Evolutionary conservation across 2,888 invertebrate genomes (phyloP).

Genomic region (Eucriotettix oculatus): DNA sequence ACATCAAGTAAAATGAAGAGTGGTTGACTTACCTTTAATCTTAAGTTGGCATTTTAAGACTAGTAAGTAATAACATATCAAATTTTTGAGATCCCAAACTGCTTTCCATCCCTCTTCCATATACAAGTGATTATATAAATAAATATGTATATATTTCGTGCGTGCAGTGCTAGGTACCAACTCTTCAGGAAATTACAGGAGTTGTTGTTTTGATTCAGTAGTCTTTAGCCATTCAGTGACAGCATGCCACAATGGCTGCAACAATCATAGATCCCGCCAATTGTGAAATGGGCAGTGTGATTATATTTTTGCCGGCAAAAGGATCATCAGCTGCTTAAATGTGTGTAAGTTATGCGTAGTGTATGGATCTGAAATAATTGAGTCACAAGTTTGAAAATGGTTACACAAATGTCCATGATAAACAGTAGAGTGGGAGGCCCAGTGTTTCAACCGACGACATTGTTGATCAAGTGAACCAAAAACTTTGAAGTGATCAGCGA

Average conservation of each 20-base stretch:
- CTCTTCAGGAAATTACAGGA: too few species aligned
- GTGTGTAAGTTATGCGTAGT: not conserved
- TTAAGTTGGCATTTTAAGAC: too few species aligned
- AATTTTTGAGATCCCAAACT: too few species aligned
- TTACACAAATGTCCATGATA: not conserved
- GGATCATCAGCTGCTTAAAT: not conserved
- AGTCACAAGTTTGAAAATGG: not conserved
- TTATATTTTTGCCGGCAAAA: not conserved
- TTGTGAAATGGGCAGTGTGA: not conserved
- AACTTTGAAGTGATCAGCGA: not conserved
- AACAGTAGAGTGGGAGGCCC: not conserved
- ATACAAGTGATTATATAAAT: too few species aligned
- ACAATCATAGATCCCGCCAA: not conserved
- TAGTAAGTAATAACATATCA: too few species aligned
- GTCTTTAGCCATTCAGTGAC: not conserved
- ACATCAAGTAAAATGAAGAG: too few species aligned
- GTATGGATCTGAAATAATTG: not conserved
- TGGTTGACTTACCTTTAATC: too few species aligned
- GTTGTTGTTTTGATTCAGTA: not conserved
- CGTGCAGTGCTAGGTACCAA: too few species aligned
- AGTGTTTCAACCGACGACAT: not conserved
- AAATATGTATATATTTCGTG: too few species aligned
- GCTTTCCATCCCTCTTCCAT: too few species aligned
- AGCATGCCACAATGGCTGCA: not conserved
- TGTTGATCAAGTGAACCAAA: not conserved